These are phyloP conservation scores for Lota lota DNA, from an alignment of 2,113 vertebrate genomes.

Conservation along the genomic window DNA sequence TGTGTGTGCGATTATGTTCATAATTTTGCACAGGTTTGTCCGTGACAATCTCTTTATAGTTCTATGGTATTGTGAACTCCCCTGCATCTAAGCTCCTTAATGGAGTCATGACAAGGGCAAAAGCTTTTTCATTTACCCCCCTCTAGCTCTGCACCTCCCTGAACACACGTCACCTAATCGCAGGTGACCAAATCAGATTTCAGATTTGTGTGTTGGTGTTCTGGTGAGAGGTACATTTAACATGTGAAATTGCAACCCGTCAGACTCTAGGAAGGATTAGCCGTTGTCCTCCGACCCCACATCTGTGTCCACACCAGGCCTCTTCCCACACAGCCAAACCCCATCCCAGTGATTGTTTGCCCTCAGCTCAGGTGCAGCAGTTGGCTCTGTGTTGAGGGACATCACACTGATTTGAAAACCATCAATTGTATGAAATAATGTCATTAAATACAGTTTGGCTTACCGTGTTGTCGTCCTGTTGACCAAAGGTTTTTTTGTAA, in stretches of 20 bases:
- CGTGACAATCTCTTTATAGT: background rate
- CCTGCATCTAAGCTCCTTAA: constrained; percentile 60
- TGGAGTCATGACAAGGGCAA: constrained; percentile 59
- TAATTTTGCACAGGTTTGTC: background rate
- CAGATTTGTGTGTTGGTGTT: constrained; percentile 20
- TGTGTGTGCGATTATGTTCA: background rate
- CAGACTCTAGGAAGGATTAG: constrained; percentile 52
- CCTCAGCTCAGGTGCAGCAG: constrained; percentile 24
- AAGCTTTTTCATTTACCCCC: constrained; percentile 33
- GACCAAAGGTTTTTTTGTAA: no score
- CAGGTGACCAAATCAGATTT: constrained; percentile 39
- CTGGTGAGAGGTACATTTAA: constrained; percentile 50
- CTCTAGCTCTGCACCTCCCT: background rate
- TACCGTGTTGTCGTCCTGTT: no score
- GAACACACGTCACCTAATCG: constrained; percentile 17
- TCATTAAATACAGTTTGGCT: no score
- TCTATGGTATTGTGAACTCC: constrained; percentile 48
- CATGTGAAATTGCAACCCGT: background rate
- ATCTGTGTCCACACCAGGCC: constrained; percentile 49
- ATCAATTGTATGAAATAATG: no score
- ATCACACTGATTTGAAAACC: no score
- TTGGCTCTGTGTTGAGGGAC: no score
- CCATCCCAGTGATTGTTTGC: constrained; percentile 48
- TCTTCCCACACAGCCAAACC: constrained; percentile 41
- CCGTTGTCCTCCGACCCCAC: constrained; percentile 47